Conservation (phyloP, 2,113 vertebrate species). For the Lampris incognitus region DNA sequence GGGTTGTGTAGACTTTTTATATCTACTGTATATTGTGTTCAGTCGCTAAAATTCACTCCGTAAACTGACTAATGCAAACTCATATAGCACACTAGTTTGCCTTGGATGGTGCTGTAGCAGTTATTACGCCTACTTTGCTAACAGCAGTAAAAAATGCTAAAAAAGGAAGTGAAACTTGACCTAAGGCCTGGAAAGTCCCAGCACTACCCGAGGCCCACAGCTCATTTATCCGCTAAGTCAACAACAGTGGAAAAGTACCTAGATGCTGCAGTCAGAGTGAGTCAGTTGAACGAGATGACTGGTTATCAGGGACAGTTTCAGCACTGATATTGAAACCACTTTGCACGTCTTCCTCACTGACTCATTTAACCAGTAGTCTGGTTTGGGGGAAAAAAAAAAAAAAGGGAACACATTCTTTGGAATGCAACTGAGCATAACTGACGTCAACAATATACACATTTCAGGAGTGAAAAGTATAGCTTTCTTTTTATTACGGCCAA, state of each 20-base stretch:
- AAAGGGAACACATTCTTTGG: background rate
- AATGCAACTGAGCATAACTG: too few relatives aligned
- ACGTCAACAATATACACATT: too few relatives aligned
- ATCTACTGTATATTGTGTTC: too few relatives aligned
- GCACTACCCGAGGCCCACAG: background rate
- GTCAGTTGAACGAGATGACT: background rate
- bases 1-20: too few relatives aligned
- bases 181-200: conserved; percentile 72
- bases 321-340: background rate
- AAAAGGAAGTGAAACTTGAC: conserved; percentile 71
- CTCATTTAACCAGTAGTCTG: background rate
- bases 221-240: conserved; percentile 15
- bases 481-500: too few relatives aligned
- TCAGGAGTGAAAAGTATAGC: too few relatives aligned
- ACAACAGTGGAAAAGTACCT: conserved; percentile 70
- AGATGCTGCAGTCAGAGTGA: background rate
- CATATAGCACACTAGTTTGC: background rate
- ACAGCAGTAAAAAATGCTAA: background rate
- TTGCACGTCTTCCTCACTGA: too few relatives aligned
- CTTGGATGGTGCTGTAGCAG: background rate
- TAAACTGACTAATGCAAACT: background rate
- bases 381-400: background rate
- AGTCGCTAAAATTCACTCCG: background rate
- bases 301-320: background rate
- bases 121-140: background rate